phyloP scores from a whole-genome alignment of 2,888 invertebrate genomes.

The Cantharis lateralis region DNA sequence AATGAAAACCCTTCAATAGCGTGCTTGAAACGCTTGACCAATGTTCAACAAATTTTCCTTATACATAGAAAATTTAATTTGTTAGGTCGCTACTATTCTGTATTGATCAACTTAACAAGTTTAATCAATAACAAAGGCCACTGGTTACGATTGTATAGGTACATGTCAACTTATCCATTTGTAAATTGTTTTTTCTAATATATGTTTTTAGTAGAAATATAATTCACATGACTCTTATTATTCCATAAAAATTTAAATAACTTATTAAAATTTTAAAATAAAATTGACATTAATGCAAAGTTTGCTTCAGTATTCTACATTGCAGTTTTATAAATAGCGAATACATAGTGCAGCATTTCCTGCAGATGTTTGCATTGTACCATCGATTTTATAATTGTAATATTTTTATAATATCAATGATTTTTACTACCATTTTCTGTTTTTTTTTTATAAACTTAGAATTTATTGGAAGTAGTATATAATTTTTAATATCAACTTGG shows the following conservation, averaged over 20 bases:
- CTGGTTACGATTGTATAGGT: too few species aligned
- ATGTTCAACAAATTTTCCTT: neutral
- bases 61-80: neutral
- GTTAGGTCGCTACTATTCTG: neutral
- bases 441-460: too few species aligned
- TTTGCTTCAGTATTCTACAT: neutral
- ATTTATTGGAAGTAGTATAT: neutral
- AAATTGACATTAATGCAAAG: neutral
- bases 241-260: neutral
- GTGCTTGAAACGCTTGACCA: neutral
- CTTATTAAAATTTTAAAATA: too few species aligned
- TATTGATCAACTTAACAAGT: neutral
- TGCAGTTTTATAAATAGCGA: neutral
- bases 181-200: neutral
- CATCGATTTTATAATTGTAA: neutral
- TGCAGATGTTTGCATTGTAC: neutral
- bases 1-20: neutral
- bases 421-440: neutral
- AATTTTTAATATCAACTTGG: too few species aligned
- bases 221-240: neutral
- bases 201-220: neutral
- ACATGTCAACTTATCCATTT: neutral
- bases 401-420: too few species aligned
- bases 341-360: neutral
- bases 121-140: neutral